Base-by-base conservation (phyloP, 2,797 vertebrate species). In the Pseudomugil tenellus region DNA sequence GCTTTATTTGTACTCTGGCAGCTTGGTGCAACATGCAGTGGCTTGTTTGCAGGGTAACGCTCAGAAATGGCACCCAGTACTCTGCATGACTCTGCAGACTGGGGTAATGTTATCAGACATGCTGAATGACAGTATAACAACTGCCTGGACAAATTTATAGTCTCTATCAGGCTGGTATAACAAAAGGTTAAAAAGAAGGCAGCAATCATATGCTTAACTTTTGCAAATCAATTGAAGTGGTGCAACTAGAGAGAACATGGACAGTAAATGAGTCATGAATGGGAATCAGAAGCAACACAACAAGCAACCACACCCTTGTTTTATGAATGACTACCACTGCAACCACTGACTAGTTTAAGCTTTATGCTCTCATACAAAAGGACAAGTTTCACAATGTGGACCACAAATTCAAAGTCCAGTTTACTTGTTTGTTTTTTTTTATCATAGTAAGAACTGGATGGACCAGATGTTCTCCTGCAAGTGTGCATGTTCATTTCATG, bases 371-470 rank as follows among this genome's bases (percentile, higher is more conserved):
- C 46, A 46, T 11, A 55, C 31, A 69, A 39, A 39, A 34, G 25
- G 11, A 31, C 39, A 72, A 32, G 64, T 74, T 72, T 72, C 46
- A 49, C 54, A 51, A 19, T n/a, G 21, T 58, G 25, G 35, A 48
- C 68, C 25, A 28, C 63, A 73, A 60, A 68, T 66, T 52, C 17
- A 66, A 78, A 67, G 14, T 67, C 39, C 58, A 57, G 46, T 74
- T 84, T 79, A 67, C 52, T 76, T n/a, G n/a, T n/a, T n/a, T n/a
- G n/a, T n/a, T n/a, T n/a, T n/a, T n/a, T 87, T 74, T 59, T 57
- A 12, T 48, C 25, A 66, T 53, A 65, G 51, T 49, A 74, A 32
- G 80, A 87, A 91, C 88, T 86, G 87, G 90, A 87, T 66, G 31
- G 66, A 90, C 87, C 76, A 84, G 86, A 87, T 84, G 64, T 32